Evolutionary conservation across 2,888 invertebrate genomes (phyloP).

Genomic region (Flexamia atlantica): DNA sequence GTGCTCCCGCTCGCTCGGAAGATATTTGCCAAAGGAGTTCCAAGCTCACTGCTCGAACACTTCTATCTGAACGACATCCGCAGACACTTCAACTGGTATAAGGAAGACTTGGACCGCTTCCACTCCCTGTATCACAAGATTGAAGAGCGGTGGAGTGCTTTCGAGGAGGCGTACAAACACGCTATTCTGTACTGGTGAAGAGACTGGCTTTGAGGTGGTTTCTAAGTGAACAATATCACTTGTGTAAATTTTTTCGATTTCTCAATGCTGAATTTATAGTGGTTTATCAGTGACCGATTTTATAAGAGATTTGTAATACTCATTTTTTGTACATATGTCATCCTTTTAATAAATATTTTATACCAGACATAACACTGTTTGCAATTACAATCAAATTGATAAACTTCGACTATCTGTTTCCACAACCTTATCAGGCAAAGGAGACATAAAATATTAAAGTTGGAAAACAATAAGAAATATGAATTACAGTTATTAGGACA

Average conservation of each 20-base stretch:
- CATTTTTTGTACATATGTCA: too few species aligned
- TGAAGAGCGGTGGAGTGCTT: slow-evolving; percentile 21
- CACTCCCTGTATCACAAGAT: slow-evolving; percentile 13
- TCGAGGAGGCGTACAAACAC: slow-evolving; percentile 24
- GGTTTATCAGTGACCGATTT: too few species aligned
- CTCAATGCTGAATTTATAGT: background rate
- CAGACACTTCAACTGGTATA: slow-evolving; percentile 27
- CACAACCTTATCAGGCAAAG: background rate
- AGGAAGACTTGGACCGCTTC: slow-evolving; percentile 16
- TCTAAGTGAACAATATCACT: background rate
- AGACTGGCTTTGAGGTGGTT: background rate
- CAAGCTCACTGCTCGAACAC: background rate
- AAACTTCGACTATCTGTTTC: too few species aligned
- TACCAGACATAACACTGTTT: background rate
- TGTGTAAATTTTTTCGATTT: background rate
- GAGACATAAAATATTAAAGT: too few species aligned
- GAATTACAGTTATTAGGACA: too few species aligned
- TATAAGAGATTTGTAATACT: background rate
- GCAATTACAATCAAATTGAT: background rate
- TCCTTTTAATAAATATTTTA: too few species aligned
- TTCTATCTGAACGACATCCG: slow-evolving; percentile 28
- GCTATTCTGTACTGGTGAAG: slow-evolving; percentile 22
- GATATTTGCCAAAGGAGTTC: slow-evolving; percentile 18
- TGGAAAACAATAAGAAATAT: too few species aligned
- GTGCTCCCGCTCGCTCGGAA: slow-evolving; percentile 25